Percentiles rank a stretch among this genome's conserved stretches.
Conservation (phyloP, 2,797 vertebrate species). For the Esox masquinongy region DNA sequence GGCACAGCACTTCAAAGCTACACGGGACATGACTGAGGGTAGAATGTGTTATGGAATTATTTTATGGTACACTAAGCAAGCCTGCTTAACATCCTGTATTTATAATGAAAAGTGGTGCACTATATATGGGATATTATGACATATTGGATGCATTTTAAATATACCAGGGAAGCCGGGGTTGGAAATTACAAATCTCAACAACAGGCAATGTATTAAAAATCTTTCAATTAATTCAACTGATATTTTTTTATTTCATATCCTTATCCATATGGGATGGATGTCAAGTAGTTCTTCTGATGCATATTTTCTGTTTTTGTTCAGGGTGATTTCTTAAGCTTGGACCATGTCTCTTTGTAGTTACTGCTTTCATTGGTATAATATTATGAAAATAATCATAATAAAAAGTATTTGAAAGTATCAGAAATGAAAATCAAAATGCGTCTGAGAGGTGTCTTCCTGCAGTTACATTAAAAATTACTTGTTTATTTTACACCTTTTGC, state of each 20-base stretch:
- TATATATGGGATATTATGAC: not conserved
- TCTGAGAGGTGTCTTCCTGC: not conserved
- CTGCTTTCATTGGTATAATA: not conserved
- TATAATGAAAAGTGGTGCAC: not conserved
- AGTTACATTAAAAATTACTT: not conserved
- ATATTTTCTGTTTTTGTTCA: not conserved
- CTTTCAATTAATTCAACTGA: not conserved
- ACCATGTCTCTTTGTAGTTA: not conserved
- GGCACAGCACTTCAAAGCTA: constrained; percentile 10
- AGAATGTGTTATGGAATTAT: not conserved
- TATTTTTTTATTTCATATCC: not conserved
- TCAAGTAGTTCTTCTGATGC: not conserved
- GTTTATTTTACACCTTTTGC: constrained; percentile 4
- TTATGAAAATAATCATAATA: not conserved
- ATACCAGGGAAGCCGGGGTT: not conserved
- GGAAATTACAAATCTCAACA: not conserved
- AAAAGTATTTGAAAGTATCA: not conserved
- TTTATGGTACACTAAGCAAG: constrained; percentile 3
- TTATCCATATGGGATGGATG: not conserved
- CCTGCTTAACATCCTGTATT: not conserved
- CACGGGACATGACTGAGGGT: not conserved
- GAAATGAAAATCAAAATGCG: constrained; percentile 1
- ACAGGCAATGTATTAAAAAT: not conserved
- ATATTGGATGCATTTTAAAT: not conserved
- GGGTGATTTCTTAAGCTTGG: not conserved